Evolutionary conservation across 2,888 invertebrate species (phyloP).

Genomic region (Dicyrtoma fusca): DNA sequence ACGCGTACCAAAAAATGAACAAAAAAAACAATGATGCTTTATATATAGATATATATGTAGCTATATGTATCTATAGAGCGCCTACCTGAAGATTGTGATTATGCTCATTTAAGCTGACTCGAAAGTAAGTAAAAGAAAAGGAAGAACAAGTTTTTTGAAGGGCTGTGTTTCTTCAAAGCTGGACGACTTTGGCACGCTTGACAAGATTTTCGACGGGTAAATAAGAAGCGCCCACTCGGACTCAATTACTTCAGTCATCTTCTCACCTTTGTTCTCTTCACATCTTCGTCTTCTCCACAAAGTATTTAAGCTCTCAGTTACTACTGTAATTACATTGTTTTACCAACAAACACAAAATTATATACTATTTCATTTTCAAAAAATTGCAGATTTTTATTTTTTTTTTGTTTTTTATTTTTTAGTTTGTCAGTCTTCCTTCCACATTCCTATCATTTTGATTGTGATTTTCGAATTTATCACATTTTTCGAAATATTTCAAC

Average conservation of each 20-base stretch:
- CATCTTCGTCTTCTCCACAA: conserved; percentile 7
- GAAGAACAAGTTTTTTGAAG: not conserved
- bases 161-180: not conserved
- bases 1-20: not conserved
- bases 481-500: not conserved
- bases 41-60: not conserved
- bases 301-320: not conserved
- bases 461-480: not conserved
- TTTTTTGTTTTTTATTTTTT: not conserved
- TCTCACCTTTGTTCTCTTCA: conserved; percentile 14
- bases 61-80: not conserved
- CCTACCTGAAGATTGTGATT: not conserved
- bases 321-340: not conserved
- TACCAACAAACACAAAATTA: too few species aligned
- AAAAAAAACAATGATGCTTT: not conserved
- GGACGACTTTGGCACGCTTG: conserved; percentile 28
- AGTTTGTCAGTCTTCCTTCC: not conserved
- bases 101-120: not conserved
- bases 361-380: not conserved
- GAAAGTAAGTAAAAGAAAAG: not conserved
- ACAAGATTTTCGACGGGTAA: conserved; percentile 2
- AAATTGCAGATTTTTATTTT: not conserved
- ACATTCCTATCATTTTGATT: conserved; percentile 8
- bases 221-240: conserved; percentile 10
- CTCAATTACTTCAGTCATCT: conserved; percentile 23